These are phyloP conservation scores for Dendroctonus valens DNA, from an alignment of 1,140 invertebrate species.

Conservation along the genomic window DNA sequence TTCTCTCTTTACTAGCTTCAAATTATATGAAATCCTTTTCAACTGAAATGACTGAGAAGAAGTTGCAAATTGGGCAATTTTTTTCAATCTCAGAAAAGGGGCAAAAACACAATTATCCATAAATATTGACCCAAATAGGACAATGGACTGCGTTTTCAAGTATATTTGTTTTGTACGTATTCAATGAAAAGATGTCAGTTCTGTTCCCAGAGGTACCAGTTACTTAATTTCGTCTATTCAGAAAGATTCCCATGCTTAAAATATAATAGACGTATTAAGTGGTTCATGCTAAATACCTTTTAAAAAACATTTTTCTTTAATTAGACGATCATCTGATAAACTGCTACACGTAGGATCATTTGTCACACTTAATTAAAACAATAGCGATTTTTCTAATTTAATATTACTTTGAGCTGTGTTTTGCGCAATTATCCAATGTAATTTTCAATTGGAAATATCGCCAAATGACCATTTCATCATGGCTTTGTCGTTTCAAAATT, in stretches of 20 bases:
- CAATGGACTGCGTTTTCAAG: constrained; percentile 22
- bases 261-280: constrained; percentile 25
- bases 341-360: not conserved
- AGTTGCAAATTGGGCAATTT: no score
- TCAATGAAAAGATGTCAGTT: constrained; percentile 30
- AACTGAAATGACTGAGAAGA: no score
- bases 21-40: no score
- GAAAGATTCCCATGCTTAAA: constrained; percentile 25
- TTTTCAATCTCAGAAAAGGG: no score
- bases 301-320: constrained; percentile 26
- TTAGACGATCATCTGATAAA: constrained; percentile 21
- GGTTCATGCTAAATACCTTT: constrained; percentile 28
- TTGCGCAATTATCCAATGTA: no score
- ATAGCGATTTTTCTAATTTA: no score
- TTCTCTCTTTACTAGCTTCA: no score
- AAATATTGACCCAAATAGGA: constrained; percentile 26
- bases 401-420: no score
- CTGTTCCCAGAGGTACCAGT: constrained; percentile 24
- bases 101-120: not conserved
- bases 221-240: constrained; percentile 28
- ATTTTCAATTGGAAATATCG: no score
- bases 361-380: not conserved
- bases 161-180: constrained; percentile 20
- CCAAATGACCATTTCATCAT: no score
- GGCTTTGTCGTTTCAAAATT: not conserved